phyloP scores from a whole-genome alignment of 2,113 vertebrate genomes.

The Xiphias gladius region DNA sequence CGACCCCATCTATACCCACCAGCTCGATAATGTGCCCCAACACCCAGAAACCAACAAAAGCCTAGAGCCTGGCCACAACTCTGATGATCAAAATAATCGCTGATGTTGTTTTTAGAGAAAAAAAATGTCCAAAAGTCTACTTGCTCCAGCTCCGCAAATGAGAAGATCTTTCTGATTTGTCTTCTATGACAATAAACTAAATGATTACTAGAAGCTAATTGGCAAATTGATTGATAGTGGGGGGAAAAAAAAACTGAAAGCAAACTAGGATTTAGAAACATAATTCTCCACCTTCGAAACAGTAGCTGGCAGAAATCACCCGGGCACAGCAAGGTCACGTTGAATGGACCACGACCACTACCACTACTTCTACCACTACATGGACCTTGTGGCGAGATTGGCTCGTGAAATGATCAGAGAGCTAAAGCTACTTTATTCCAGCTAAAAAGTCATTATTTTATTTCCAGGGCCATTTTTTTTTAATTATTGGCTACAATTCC shows the following conservation, averaged over 20 bases:
- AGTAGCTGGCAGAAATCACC: not conserved
- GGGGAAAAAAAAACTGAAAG: not conserved
- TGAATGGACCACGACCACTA: not conserved
- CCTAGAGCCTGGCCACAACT: too few species aligned
- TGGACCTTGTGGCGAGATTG: not conserved
- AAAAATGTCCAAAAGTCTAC: too few species aligned
- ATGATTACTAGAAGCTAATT: not conserved
- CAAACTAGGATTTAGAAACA: not conserved
- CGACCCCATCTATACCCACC: too few species aligned
- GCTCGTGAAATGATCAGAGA: not conserved
- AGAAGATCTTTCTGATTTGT: too few species aligned
- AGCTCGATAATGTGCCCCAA: not conserved
- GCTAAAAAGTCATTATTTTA: slow-evolving; percentile 25
- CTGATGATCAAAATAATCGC: too few species aligned
- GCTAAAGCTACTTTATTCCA: not conserved
- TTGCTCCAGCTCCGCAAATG: too few species aligned
- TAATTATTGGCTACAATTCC: not conserved
- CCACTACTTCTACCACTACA: not conserved
- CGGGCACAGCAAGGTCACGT: not conserved
- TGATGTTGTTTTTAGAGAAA: too few species aligned
- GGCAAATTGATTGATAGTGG: not conserved
- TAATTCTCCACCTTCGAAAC: not conserved
- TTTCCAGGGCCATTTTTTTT: not conserved
- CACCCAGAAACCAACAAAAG: not conserved
- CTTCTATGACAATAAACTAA: not conserved